Evolutionary conservation across 2,113 vertebrate genomes (phyloP).

Genomic region (Salvator merianae): DNA sequence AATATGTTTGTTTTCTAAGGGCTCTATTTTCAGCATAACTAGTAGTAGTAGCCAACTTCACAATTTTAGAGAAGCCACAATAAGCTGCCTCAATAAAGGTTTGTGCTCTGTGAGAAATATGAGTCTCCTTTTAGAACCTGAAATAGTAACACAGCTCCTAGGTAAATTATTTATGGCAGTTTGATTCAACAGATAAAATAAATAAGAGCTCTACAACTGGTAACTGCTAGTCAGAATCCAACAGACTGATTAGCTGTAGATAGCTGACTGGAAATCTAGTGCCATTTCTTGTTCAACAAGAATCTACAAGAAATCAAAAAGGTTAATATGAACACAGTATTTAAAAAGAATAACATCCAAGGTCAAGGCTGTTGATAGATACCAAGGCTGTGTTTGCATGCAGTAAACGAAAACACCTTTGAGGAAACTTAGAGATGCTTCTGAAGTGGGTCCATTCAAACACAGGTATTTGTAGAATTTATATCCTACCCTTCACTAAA

Average conservation of each 20-base stretch:
- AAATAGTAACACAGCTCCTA: conserved; percentile 3
- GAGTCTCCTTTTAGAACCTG: background rate
- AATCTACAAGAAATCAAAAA: too few relatives aligned
- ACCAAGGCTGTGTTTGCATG: too few relatives aligned
- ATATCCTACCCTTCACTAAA: too few relatives aligned
- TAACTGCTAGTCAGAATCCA: conserved; percentile 24
- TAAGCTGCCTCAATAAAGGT: conserved; percentile 10
- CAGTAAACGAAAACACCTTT: too few relatives aligned
- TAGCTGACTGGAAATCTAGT: background rate
- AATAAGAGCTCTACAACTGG: conserved; percentile 7
- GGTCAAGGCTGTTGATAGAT: background rate
- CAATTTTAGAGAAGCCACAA: conserved; percentile 40
- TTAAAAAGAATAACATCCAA: background rate
- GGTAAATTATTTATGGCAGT: background rate
- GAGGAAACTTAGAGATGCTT: too few relatives aligned
- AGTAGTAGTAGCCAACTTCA: background rate
- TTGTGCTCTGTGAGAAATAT: conserved; percentile 4
- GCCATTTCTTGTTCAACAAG: background rate
- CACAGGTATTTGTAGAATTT: too few relatives aligned
- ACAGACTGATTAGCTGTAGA: background rate
- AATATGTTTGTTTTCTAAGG: conserved; percentile 20
- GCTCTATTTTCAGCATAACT: conserved; percentile 14
- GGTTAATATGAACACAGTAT: too few relatives aligned
- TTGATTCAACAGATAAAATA: background rate
- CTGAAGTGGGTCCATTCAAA: too few relatives aligned